Conservation (phyloP, 37 sponge, comb jelly and placozoan genomes). For the Geodia barretti region DNA sequence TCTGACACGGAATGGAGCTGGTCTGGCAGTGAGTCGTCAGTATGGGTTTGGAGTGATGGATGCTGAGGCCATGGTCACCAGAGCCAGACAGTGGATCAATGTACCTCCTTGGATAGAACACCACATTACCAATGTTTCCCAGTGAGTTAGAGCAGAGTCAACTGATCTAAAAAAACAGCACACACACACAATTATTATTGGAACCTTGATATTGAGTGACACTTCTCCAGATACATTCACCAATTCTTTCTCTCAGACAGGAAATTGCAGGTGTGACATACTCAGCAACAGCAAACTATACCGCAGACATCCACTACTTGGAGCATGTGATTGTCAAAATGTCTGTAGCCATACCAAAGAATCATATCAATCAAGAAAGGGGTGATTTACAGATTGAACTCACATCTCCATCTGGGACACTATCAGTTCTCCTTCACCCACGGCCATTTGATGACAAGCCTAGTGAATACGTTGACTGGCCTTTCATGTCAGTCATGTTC, state of each 20-base stretch:
- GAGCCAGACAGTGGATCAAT: slow-evolving; percentile 83
- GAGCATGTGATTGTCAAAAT: too few species aligned
- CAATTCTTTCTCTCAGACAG: too few species aligned
- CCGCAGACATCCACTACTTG: too few species aligned
- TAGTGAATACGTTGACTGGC: slow-evolving; percentile 59
- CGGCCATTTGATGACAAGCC: slow-evolving; percentile 45
- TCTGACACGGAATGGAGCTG: slow-evolving; percentile 76
- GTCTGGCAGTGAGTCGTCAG: slow-evolving; percentile 63
- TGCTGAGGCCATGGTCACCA: slow-evolving; percentile 74
- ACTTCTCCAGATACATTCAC: too few species aligned
- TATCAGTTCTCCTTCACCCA: slow-evolving; percentile 53
- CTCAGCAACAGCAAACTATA: too few species aligned
- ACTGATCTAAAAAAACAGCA: too few species aligned
- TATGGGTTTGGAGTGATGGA: slow-evolving; percentile 95
- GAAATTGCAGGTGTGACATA: too few species aligned
- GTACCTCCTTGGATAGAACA: slow-evolving; percentile 75
- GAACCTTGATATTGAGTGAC: too few species aligned
- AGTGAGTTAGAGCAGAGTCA: too few species aligned
- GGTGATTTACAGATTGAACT: slow-evolving; percentile 74
- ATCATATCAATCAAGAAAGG: slow-evolving; percentile 35
- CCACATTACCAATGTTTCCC: too few species aligned
- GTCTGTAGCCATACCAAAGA: too few species aligned
- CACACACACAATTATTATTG: too few species aligned
- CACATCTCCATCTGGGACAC: slow-evolving; percentile 73
- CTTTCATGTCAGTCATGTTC: slow-evolving; percentile 69